These are phyloP conservation scores for Diaperis boleti DNA, from an alignment of 2,888 invertebrate species.

Conservation along the genomic window DNA sequence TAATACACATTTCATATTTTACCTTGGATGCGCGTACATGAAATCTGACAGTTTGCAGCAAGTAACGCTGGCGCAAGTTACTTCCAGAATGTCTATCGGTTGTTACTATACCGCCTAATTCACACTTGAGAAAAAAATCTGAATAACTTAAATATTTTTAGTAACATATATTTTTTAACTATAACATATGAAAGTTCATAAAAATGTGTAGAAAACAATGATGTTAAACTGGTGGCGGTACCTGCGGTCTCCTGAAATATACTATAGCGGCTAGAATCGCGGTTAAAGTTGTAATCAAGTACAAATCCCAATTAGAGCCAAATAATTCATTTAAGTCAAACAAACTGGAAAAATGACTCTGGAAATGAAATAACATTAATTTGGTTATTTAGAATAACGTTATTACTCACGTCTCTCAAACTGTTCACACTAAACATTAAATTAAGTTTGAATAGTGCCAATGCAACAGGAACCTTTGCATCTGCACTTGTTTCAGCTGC, in stretches of 20 bases:
- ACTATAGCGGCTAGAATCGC: slow-evolving; percentile 86
- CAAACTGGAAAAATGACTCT: slow-evolving; percentile 75
- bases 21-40: too few relatives aligned
- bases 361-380: slow-evolving; percentile 58
- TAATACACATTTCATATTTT: too few relatives aligned
- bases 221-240: slow-evolving; percentile 35
- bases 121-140: too few relatives aligned
- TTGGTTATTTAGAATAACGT: neutral
- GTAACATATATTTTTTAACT: too few relatives aligned
- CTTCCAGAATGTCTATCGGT: too few relatives aligned
- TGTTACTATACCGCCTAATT: too few relatives aligned
- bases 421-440: slow-evolving; percentile 80
- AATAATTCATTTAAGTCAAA: slow-evolving; percentile 79
- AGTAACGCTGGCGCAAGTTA: too few relatives aligned
- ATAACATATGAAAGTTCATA: slow-evolving; percentile 30
- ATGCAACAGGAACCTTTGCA: slow-evolving; percentile 92
- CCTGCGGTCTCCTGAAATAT: slow-evolving; percentile 78
- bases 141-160: too few relatives aligned
- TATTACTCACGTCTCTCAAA: slow-evolving; percentile 74
- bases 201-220: slow-evolving; percentile 23
- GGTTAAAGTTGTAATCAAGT: slow-evolving; percentile 85
- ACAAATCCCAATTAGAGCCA: slow-evolving; percentile 94
- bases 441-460: slow-evolving; percentile 89
- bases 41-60: too few relatives aligned
- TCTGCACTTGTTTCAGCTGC: slow-evolving; percentile 94